Evolutionary conservation across 2,113 vertebrate species (phyloP).

Genomic region (Hemiprocne comata): DNA sequence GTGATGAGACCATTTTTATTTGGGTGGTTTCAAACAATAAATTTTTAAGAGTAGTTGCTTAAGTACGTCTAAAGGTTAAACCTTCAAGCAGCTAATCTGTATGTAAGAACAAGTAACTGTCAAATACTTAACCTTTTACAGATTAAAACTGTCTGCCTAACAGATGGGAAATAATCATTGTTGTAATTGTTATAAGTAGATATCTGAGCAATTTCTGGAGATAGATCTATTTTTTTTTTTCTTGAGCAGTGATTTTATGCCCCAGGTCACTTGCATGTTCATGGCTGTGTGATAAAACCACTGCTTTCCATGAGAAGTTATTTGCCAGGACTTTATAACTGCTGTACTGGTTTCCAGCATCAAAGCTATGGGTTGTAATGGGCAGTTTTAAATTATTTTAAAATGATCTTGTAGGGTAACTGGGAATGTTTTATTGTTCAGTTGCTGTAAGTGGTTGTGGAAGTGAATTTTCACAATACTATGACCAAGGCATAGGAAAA

Average conservation of each 20-base stretch:
- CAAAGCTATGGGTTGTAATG: conserved; percentile 9
- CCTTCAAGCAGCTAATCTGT: conserved; percentile 69
- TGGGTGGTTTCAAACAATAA: conserved; percentile 66
- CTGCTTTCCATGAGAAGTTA: conserved; percentile 43
- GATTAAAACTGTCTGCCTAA: conserved; percentile 77
- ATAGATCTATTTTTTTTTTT: conserved; percentile 4
- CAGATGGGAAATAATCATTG: conserved; percentile 69
- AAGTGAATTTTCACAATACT: neutral
- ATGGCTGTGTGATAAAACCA: conserved; percentile 48
- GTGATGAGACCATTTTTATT: conserved; percentile 62
- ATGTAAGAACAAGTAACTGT: conserved; percentile 75
- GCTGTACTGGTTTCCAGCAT: conserved; percentile 42
- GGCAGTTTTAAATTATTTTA: conserved; percentile 43
- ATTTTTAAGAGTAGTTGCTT: conserved; percentile 56
- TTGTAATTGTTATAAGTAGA: conserved; percentile 72
- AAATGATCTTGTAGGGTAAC: neutral
- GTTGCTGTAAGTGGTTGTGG: neutral
- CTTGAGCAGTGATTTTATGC: conserved; percentile 57
- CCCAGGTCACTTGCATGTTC: conserved; percentile 55
- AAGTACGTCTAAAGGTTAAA: conserved; percentile 77
- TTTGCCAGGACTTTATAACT: conserved; percentile 36
- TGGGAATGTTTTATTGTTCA: conserved; percentile 21
- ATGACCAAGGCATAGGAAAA: neutral
- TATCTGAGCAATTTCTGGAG: conserved; percentile 63
- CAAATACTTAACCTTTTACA: conserved; percentile 77